phyloP scores from a whole-genome alignment of 1,140 invertebrate genomes.

The Drosophila tristis region DNA sequence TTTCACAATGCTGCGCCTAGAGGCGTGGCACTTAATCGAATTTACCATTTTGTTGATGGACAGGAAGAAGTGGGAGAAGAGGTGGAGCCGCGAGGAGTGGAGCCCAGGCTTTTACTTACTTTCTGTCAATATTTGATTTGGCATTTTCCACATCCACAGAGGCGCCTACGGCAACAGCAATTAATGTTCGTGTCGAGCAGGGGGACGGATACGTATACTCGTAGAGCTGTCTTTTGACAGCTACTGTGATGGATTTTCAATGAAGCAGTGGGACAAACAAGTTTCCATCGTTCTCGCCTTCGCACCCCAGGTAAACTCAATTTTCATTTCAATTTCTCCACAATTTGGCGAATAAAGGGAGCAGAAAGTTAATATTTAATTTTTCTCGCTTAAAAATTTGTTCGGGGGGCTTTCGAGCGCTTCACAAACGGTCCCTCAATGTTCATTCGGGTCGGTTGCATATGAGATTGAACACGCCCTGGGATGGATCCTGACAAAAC shows the following conservation, averaged over 20 bases:
- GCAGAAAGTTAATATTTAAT: constrained; percentile 69
- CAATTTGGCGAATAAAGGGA: constrained; percentile 44
- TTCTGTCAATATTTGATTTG: constrained; percentile 78
- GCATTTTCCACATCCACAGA: constrained; percentile 66
- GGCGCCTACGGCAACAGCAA: constrained; percentile 59
- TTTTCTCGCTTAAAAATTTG: constrained; percentile 31
- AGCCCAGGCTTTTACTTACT: constrained; percentile 65
- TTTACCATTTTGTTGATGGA: constrained; percentile 42
- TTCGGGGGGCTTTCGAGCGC: not conserved
- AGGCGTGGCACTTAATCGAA: constrained; percentile 74
- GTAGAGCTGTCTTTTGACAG: constrained; percentile 46
- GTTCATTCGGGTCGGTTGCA: constrained; percentile 31
- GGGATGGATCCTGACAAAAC: not conserved
- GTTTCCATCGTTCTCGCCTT: constrained; percentile 5
- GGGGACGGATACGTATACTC: not conserved
- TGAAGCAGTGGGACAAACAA: constrained; percentile 29
- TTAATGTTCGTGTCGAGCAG: constrained; percentile 42
- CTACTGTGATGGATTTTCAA: constrained; percentile 61
- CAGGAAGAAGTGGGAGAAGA: no score
- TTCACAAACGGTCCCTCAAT: constrained; percentile 25
- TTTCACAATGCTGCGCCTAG: constrained; percentile 43
- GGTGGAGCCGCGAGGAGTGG: not conserved
- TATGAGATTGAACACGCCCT: constrained; percentile 19
- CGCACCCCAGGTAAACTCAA: constrained; percentile 69
- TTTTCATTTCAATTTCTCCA: constrained; percentile 67